Base-by-base conservation (phyloP, 2,113 vertebrate species). In the Hassar affinis region DNA sequence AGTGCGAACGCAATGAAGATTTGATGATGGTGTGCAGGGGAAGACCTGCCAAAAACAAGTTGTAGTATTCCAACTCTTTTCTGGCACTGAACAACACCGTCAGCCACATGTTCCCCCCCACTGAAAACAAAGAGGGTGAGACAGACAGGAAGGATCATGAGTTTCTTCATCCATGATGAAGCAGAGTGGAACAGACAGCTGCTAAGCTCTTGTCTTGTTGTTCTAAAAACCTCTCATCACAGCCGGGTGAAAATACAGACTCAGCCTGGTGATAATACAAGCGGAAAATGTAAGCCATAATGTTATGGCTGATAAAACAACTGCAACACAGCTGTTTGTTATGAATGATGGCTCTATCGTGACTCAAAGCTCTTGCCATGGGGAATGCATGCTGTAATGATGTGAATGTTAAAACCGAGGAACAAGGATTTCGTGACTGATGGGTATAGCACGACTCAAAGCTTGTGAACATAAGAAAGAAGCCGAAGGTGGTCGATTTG, bases 161-260 rank as follows among this genome's bases (percentile, higher is more conserved):
- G 85, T 80, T 61, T 72, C 72, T 57, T 84, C 82, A 87, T 54
- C 83, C 85, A 87, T 82, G 87, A 75, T 22, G 25, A 52, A 35
- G 45, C 75, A 84, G 88, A 91, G 57, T 25, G 72, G 74, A 85
- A 81, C 52, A 81, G 88, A 88, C 88, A 89, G 85, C 64, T 78
- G 56, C 85, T 88, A 74, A 88, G 88, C 88, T 88, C 18, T 74
- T 86, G 52, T 64, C 57, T 85, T 84, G 57, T 84, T 82, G 56
- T 85, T 88, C 84, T 78, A 74, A 79, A 81, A 79, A 10, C 6
- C 68, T 25, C 6, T 27, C 71, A 74, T 74, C 71, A 74, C 22
- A 47, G 68, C 17, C 17, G 25, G 33, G 9, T 42, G 47, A 74
- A 49, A 47, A 49, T 25, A 74, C 17, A 2, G 64, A 68, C 25